phyloP scores from a whole-genome alignment of 1,140 invertebrate genomes.

The Anastrepha obliqua region DNA sequence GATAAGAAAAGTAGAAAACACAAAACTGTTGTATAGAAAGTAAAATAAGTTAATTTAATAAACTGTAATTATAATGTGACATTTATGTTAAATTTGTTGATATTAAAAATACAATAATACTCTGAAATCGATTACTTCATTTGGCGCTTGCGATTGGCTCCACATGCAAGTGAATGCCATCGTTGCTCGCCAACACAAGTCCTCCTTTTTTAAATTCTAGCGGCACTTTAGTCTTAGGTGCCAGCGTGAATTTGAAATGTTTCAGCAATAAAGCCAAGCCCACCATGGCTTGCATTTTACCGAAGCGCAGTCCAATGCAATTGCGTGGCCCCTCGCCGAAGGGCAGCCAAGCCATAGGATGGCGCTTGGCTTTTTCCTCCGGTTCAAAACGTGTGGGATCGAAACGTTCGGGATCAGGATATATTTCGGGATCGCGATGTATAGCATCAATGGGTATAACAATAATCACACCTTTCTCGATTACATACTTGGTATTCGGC shows the following conservation, averaged over 20 bases:
- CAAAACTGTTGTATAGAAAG: neutral
- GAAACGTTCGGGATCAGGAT: slow-evolving; percentile 77
- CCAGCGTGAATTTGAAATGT: slow-evolving; percentile 62
- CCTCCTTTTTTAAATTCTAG: slow-evolving; percentile 36
- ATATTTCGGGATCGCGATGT: slow-evolving; percentile 77
- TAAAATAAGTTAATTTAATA: neutral
- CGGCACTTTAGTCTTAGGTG: slow-evolving; percentile 60
- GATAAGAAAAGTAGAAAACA: neutral
- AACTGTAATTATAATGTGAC: neutral
- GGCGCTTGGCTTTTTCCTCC: slow-evolving; percentile 69
- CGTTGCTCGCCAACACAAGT: neutral
- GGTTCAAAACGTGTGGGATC: slow-evolving; percentile 77
- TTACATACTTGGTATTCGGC: slow-evolving; percentile 68
- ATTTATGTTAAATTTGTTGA: neutral
- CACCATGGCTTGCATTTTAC: slow-evolving; percentile 70
- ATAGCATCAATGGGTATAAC: slow-evolving; percentile 77
- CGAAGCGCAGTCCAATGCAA: slow-evolving; percentile 75
- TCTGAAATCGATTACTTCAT: neutral
- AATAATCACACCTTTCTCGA: slow-evolving; percentile 70
- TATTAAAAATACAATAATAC: slow-evolving; percentile 19
- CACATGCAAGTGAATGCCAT: slow-evolving; percentile 52
- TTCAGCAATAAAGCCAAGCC: slow-evolving; percentile 69
- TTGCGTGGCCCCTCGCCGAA: slow-evolving; percentile 77
- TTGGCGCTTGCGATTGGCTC: slow-evolving; percentile 9
- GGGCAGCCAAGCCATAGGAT: slow-evolving; percentile 75